Evolutionary conservation across 1,140 invertebrate genomes (phyloP).

Genomic region (Drosophila lacertosa): DNA sequence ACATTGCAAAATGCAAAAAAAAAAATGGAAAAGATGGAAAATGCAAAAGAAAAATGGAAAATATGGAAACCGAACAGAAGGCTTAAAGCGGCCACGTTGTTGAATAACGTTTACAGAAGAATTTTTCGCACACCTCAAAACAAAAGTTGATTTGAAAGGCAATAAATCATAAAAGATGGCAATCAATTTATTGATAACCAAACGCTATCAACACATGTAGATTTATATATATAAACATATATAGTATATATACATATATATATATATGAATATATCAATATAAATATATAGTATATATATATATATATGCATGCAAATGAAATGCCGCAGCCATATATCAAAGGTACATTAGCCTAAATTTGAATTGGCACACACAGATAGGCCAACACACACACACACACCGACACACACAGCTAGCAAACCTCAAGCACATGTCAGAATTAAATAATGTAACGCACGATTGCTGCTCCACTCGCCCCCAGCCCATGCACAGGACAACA

Average conservation of each 20-base stretch:
- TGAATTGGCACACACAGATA: conserved; percentile 69
- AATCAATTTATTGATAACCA: conserved; percentile 60
- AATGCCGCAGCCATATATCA: conserved; percentile 67
- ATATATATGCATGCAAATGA: conserved; percentile 15
- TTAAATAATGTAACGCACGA: conserved; percentile 81
- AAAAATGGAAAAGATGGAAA: no score
- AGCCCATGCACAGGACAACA: not conserved
- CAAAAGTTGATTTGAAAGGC: conserved; percentile 49
- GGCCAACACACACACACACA: conserved; percentile 10
- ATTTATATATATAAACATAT: conserved; percentile 3
- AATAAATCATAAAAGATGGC: conserved; percentile 75
- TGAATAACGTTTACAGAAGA: not conserved
- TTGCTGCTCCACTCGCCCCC: conserved; percentile 51
- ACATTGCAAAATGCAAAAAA: conserved; percentile 41
- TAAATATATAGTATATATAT: conserved; percentile 8
- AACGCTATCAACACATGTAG: conserved; percentile 20
- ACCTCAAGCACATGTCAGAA: conserved; percentile 81
- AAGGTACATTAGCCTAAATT: conserved; percentile 74
- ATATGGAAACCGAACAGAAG: not conserved
- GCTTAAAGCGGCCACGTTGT: conserved; percentile 1
- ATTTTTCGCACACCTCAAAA: not conserved
- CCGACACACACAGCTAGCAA: conserved; percentile 34
- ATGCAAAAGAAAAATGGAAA: no score
- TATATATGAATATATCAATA: conserved; percentile 2
- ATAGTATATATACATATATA: conserved; percentile 7